Conservation (phyloP, 2,888 invertebrate species). For the Lucinisca nassula region DNA sequence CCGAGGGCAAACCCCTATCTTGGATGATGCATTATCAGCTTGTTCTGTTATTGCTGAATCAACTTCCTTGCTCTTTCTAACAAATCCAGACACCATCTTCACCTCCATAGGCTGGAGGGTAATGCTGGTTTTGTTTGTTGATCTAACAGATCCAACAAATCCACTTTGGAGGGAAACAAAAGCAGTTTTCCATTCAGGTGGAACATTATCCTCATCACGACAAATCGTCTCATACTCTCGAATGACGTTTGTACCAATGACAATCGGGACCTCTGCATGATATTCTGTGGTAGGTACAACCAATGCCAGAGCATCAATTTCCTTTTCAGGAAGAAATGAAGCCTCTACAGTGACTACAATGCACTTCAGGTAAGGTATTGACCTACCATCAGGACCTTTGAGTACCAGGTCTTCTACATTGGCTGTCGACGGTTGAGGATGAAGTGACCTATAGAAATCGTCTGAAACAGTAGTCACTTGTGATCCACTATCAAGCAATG, state of each 20-base stretch:
- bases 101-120: no score
- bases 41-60: no score
- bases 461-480: not conserved
- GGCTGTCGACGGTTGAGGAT: not conserved
- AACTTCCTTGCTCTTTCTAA: no score
- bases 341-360: not conserved
- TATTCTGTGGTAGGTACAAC: conserved; percentile 1
- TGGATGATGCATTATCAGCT: no score
- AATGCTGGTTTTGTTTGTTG: no score
- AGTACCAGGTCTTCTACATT: not conserved
- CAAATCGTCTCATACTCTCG: not conserved
- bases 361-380: conserved; percentile 1
- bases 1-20: no score
- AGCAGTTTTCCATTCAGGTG: not conserved
- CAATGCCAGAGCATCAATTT: not conserved
- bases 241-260: conserved; percentile 12
- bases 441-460: not conserved
- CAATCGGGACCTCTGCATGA: not conserved
- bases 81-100: no score
- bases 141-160: no score
- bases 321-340: not conserved
- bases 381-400: not conserved
- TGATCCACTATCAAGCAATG: conserved; percentile 14
- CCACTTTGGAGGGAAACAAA: no score
- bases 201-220: not conserved